Evolutionary conservation across 2,113 vertebrate species (phyloP), one percentile per base, ranked within the genome.

Genomic region (Hippoglossus stenolepis): DNA sequence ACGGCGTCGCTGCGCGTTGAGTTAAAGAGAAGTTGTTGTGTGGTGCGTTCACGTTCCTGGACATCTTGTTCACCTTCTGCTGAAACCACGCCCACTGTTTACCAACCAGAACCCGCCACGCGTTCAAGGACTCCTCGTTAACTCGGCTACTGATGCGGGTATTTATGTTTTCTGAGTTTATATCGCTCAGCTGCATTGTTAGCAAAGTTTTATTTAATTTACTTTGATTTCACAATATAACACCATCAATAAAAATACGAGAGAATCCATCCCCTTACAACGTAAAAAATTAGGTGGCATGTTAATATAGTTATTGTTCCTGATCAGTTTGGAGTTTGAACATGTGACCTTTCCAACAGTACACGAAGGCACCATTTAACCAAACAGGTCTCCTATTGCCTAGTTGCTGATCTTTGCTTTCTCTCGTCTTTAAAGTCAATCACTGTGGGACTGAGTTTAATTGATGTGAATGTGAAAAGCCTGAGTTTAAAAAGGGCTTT

Each of bases 41-140:
- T 43, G 40, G 40, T 4, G 10, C 18, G 31, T 18, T 17, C n/a
- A 13, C 4, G 18, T 54, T 75, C 67, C 35, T 18, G 71, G 8
- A 78, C 75, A 75, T 3, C 56, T 4, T 60, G 77, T 61, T 13
- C 62, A 47, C 71, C 31, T 74, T 14, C n/a, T 0, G 2, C 40
- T n/a, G 5, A 73, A 74, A 38, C 85, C 49, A 82, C 89, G 31
- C 91, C 91, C 38, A 77, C 76, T 73, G 70, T 62, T 66, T 75
- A 10, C n/a, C 11, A 60, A 49, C 47, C 18, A 9, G 21, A 23
- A 56, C 67, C 2, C n/a, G 38, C 65, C 85, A 18, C 4, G 43
- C 82, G 1, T 89, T 92, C 60, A 89, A 0, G 45, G 74, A 80
- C 80, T 20, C 20, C 28, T 54, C 61, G 47, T 57, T 80, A 78